These are phyloP conservation scores for Cordilura impudica DNA, from an alignment of 2,888 invertebrate genomes.

Conservation along the genomic window DNA sequence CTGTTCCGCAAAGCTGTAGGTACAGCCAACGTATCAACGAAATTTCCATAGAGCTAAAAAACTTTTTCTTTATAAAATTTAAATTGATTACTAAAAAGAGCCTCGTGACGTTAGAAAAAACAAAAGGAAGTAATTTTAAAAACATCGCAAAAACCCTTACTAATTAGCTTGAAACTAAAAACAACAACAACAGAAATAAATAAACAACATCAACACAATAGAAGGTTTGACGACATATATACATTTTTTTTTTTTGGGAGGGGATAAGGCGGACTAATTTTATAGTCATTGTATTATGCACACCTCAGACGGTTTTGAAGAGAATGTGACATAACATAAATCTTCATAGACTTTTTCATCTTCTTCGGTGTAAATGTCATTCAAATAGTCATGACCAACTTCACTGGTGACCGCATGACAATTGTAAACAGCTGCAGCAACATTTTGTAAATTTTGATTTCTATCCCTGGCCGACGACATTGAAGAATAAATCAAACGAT, in stretches of 20 bases:
- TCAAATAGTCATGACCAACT: slow-evolving; percentile 74
- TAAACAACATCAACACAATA: not conserved
- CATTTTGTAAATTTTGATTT: slow-evolving; percentile 72
- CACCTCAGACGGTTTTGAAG: slow-evolving; percentile 85
- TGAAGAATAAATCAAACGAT: slow-evolving; percentile 13
- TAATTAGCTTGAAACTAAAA: too few species aligned
- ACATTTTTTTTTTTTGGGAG: too few species aligned
- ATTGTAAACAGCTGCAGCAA: slow-evolving; percentile 74
- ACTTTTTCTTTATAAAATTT: too few species aligned
- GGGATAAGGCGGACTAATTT: not conserved
- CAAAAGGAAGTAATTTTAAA: too few species aligned
- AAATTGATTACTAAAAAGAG: too few species aligned
- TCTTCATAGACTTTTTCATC: slow-evolving; percentile 93
- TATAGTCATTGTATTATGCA: slow-evolving; percentile 60
- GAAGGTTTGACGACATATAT: not conserved
- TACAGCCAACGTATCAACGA: too few species aligned
- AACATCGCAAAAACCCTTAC: too few species aligned
- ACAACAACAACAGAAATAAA: too few species aligned
- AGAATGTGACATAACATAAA: slow-evolving; percentile 91
- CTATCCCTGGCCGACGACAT: slow-evolving; percentile 56
- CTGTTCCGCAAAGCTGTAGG: too few species aligned
- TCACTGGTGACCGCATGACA: slow-evolving; percentile 71
- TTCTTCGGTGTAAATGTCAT: slow-evolving; percentile 77
- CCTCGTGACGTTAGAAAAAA: too few species aligned
- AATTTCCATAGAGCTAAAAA: too few species aligned